A percentile compares a stretch with the other conserved stretches of the same genome.
Evolutionary conservation across 92 coral and sea anemone genomes (phyloP).

Genomic region (Phenganax stokvisi): DNA sequence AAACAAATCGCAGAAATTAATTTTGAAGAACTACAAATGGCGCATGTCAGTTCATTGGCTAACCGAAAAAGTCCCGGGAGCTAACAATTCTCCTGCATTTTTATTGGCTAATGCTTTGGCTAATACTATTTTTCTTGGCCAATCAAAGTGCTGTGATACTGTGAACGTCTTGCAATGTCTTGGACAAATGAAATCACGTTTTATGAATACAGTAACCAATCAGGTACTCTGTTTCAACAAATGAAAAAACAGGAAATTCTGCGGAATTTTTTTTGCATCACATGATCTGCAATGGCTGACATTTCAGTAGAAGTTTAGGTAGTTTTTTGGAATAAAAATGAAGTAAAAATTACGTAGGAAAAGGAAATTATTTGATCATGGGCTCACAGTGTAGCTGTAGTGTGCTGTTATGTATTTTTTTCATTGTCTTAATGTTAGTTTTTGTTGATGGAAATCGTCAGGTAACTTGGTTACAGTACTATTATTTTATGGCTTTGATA

Average conservation of each 20-base stretch:
- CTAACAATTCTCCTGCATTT: background rate
- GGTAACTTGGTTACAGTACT: background rate
- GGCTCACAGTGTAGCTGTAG: conserved; percentile 8
- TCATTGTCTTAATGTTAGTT: background rate
- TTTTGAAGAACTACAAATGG: conserved; percentile 22
- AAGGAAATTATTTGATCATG: background rate
- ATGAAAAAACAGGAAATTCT: background rate
- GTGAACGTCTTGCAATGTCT: background rate
- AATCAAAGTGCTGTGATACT: background rate
- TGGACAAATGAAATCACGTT: background rate
- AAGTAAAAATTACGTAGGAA: background rate
- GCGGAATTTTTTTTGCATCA: background rate
- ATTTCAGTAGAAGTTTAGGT: background rate
- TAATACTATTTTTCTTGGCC: background rate
- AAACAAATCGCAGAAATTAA: background rate
- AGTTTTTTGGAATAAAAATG: conserved; percentile 9
- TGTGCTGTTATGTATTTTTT: conserved; percentile 11
- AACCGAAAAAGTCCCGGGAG: conserved; percentile 1
- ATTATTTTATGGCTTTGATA: background rate
- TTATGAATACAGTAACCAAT: background rate
- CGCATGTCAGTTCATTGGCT: conserved; percentile 22
- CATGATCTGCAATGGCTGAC: conserved; percentile 10
- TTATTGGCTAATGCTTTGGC: conserved; percentile 15
- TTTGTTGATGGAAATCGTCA: conserved; percentile 16
- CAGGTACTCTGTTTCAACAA: background rate